A percentile compares a stretch with the other conserved stretches of the same genome.
Conservation (phyloP, 2,113 vertebrate species). For the Ciconia boyciana region DNA sequence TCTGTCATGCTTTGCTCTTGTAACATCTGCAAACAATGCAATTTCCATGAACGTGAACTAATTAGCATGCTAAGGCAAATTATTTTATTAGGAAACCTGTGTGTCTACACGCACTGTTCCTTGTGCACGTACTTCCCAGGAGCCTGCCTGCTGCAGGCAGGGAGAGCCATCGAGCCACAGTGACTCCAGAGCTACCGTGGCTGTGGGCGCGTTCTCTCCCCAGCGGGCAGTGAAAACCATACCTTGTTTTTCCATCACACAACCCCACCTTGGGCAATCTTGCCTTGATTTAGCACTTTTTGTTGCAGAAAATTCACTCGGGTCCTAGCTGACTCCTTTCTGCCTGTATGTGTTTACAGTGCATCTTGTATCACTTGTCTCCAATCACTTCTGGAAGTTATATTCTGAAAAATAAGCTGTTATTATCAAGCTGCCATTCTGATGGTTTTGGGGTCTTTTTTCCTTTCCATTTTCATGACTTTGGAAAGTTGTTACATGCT, state of each 20-base stretch:
- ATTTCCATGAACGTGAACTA: rapidly evolving
- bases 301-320: background rate
- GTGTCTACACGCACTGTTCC: rapidly evolving
- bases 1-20: background rate
- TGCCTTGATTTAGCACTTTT: background rate
- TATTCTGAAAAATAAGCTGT: background rate
- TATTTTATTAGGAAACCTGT: too few species aligned
- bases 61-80: background rate
- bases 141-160: background rate
- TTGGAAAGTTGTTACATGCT: background rate
- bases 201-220: too few species aligned
- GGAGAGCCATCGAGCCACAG: background rate
- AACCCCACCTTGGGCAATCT: too few species aligned
- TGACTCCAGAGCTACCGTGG: background rate
- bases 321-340: background rate
- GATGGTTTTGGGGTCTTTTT: background rate
- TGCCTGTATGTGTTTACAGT: background rate
- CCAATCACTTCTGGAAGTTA: background rate
- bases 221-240: rapidly evolving
- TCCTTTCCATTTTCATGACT: background rate
- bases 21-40: background rate
- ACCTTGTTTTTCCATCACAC: background rate
- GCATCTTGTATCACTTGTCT: background rate
- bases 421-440: background rate
- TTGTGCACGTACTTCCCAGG: rapidly evolving